These are phyloP conservation scores for Paraplagusia blochii DNA, from an alignment of 2,113 vertebrate genomes.

Conservation along the genomic window DNA sequence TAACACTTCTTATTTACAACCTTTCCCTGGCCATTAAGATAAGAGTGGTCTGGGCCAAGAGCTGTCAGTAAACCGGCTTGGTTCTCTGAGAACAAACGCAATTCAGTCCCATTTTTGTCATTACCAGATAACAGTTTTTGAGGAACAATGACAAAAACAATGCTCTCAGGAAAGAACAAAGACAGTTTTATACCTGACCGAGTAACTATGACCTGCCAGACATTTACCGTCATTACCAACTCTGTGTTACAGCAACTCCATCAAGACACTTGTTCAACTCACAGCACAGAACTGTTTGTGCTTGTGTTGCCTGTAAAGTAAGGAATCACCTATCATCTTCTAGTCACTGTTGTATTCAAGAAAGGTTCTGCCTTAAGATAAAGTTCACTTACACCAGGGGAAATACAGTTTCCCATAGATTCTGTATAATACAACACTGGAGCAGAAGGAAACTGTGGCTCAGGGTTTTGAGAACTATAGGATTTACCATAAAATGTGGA, in stretches of 20 bases:
- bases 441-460: too few species aligned
- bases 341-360: too few species aligned
- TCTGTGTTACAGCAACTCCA: slow-evolving; percentile 42
- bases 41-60: slow-evolving; percentile 42
- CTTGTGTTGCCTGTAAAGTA: neutral
- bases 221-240: slow-evolving; percentile 61
- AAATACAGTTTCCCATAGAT: too few species aligned
- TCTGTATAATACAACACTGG: too few species aligned
- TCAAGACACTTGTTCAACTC: slow-evolving; percentile 25
- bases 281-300: slow-evolving; percentile 14
- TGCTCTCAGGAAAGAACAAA: slow-evolving; percentile 26
- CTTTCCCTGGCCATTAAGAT: slow-evolving; percentile 43
- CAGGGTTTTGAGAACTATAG: too few species aligned
- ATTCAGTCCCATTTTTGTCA: slow-evolving; percentile 43
- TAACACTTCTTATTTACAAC: slow-evolving; percentile 62
- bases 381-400: too few species aligned
- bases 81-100: slow-evolving; percentile 43
- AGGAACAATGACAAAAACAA: slow-evolving; percentile 33
- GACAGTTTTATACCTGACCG: slow-evolving; percentile 58
- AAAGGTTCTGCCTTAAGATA: too few species aligned
- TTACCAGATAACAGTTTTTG: slow-evolving; percentile 44
- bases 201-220: slow-evolving; percentile 61
- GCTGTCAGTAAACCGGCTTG: slow-evolving; percentile 35
- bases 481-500: too few species aligned
- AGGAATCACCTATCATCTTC: slow-evolving; percentile 2